Base-by-base conservation (phyloP, 1,140 invertebrate species). In the Mycetomoellerius zeteki region DNA sequence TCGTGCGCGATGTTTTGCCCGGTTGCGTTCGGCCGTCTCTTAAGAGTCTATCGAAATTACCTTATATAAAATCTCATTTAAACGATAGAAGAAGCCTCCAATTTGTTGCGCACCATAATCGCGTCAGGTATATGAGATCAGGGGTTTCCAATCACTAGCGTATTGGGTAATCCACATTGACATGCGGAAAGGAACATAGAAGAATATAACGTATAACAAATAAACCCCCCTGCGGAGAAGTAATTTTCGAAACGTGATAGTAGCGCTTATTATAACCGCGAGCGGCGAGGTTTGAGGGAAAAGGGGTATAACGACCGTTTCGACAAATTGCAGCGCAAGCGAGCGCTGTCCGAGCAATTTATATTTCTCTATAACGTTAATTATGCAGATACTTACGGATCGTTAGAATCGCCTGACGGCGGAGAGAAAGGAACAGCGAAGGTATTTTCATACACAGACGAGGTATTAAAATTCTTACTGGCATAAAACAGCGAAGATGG, bases 41-140 rank as follows among this genome's bases (percentile, higher is more conserved):
- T 16, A 24, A 43, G 7, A 65, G 12, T 5, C 27, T 30, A 65
- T 78, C 43, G 76, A 78, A 65, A 78, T 78, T 30, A 47, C 19
- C n/a, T 80, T 80, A 80, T 69, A 24, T 81, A 69, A 81, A 67
- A 69, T 71, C 77, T 65, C 60, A 78, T 65, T 78, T 30, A 78
- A 78, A 65, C 30, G 64, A 81, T 19, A 54, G 64, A 81, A 56
- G 64, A 56, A 54, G 43, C 30, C 21, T 21, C 10, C 64, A 81
- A 71, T 81, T 81, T 54, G 64, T 81, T 71, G 64, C 37, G 62
- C 62, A 19, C 37, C 47, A 16, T 37, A 81, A 81, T 81, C 27
- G 65, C 62, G 24, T 71, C 52, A 33, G 52, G 56, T 43, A 72
- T 21, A 73, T 73, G 14, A 71, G 58, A 73, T 58, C 52, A 47